Base-by-base conservation (phyloP, 2,113 vertebrate genomes). In the Tringa solitaria region DNA sequence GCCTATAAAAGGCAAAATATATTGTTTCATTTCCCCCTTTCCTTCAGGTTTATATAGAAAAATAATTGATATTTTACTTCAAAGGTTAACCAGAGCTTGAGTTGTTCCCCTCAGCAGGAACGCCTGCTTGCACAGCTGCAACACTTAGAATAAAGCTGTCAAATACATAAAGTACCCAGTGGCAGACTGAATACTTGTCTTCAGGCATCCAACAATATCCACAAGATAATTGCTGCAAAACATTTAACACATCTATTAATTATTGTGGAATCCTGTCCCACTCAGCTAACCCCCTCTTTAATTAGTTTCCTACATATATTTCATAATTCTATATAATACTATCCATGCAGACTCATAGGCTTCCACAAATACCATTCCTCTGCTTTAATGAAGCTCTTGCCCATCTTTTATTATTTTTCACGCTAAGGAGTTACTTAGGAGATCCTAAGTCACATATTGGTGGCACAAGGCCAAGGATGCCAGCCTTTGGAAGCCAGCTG, bases 241-340 rank as follows among this genome's bases (percentile, higher is more conserved):
- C 53, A 95, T 90, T 93, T 87, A 75, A 78, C 73, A 57, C 65
- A 86, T 86, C 93, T 78, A 69, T 82, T 91, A 95, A 95, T 95
- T 82, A 95, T 4, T 41, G 54, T 57, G 90, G 94, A 94, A 96
- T 96, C 88, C 80, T 33, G 83, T 61, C 93, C 83, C 72, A 67
- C 85, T 72, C 53, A 50, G 65, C 69, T 91, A 86, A 96, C 84
- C 57, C 86, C 45, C 76, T 89, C 92, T 85, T 86, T 89, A 92
- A 96, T 96, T 94, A 94, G 89, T 89, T 93, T 87, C 92, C 87
- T 85, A 60, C 18, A 28, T 5, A 4, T 11, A 67, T 88, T 94
- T 90, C 90, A 54, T 59, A 93, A 92, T 56, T 84, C 87, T 67
- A 6, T 7, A 23, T 9, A 59, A 84, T 35, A 50, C 43, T 8